Percentiles rank a stretch among this genome's conserved stretches.
These are phyloP conservation scores for Drosophila novamexicana DNA, from an alignment of 1,140 invertebrate genomes.

Conservation along the genomic window DNA sequence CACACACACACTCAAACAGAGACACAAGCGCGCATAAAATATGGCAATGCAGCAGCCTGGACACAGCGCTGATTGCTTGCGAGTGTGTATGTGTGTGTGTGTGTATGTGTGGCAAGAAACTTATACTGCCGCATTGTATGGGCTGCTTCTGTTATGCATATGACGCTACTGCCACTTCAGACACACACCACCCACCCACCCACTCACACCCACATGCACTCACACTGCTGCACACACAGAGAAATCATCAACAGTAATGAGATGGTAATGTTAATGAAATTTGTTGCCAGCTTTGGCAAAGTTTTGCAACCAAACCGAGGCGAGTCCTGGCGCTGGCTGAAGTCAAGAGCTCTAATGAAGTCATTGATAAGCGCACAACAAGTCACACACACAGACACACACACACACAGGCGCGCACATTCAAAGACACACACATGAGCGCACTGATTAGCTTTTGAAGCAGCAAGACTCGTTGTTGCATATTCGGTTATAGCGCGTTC, in stretches of 20 bases:
- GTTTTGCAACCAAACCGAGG: conserved; percentile 40
- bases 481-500: conserved; percentile 57
- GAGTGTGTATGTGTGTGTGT: background rate
- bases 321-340: conserved; percentile 30
- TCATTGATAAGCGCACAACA: conserved; percentile 75
- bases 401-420: conserved; percentile 5
- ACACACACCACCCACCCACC: background rate
- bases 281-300: conserved; percentile 51
- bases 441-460: conserved; percentile 59
- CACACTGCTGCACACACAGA: conserved; percentile 18
- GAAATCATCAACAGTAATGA: conserved; percentile 77
- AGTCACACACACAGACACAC: conserved; percentile 26
- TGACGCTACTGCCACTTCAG: conserved; percentile 11
- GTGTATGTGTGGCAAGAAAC: conserved; percentile 7
- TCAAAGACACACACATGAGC: conserved; percentile 33
- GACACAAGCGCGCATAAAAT: background rate
- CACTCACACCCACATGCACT: conserved; percentile 14
- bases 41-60: conserved; percentile 5
- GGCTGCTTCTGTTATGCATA: conserved; percentile 6
- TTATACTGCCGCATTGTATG: conserved; percentile 7
- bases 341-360: conserved; percentile 72
- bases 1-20: conserved; percentile 13
- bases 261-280: conserved; percentile 80
- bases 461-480: conserved; percentile 55
- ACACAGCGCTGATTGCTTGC: conserved; percentile 2